Evolutionary conservation across 1,140 invertebrate species (phyloP), one percentile per base, ranked within the genome.

Genomic region (Phortica variegata): DNA sequence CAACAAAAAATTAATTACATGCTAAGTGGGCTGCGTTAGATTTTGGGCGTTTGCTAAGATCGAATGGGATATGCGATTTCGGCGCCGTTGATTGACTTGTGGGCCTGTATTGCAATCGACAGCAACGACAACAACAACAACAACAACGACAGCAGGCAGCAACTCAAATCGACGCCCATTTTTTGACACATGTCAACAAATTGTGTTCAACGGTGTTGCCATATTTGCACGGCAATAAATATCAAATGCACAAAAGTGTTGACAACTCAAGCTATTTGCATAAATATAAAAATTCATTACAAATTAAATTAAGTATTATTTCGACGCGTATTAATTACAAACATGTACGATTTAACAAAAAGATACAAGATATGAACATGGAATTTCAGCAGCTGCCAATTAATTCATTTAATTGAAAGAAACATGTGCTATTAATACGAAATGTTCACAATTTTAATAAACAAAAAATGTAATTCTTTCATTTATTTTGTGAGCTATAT

Each of bases 401-500:
- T 51, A 69, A 69, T 68, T 68, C 63, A 66, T 66, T 62, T 56
- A 59, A 61, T 56, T 61, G 52, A 51, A 62, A 62, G n/a, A n/a
- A n/a, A n/a, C n/a, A n/a, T n/a, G n/a, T n/a, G n/a, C n/a, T n/a
- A n/a, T n/a, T n/a, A n/a, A n/a, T n/a, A n/a, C n/a, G n/a, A n/a
- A n/a, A n/a, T n/a, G n/a, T n/a, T n/a, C n/a, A n/a, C n/a, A n/a
- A n/a, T n/a, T n/a, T n/a, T n/a, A n/a, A n/a, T n/a, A n/a, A n/a
- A n/a, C n/a, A n/a, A n/a, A n/a, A n/a, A 26, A 26, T 26, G 23
- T 26, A 26, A 26, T 26, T 26, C 10, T 26, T 26, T 26, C n/a
- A n/a, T n/a, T n/a, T n/a, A n/a, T n/a, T n/a, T n/a, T n/a, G n/a
- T n/a, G n/a, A n/a, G n/a, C n/a, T n/a, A n/a, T n/a, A n/a, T n/a